These are phyloP conservation scores for Melinaea menophilus DNA, from an alignment of 2,888 invertebrate species.

Conservation along the genomic window DNA sequence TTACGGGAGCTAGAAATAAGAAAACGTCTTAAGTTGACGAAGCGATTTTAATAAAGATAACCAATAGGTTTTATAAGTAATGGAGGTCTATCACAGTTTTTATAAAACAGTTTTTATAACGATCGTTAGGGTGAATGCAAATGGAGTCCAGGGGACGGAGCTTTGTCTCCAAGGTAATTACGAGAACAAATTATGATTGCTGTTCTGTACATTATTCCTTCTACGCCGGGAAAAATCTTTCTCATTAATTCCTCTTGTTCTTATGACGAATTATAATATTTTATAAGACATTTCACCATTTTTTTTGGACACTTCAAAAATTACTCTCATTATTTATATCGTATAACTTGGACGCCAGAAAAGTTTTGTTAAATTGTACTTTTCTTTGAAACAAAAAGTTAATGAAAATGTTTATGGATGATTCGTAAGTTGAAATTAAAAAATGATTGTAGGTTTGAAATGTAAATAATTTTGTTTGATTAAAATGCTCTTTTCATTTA, in stretches of 20 bases:
- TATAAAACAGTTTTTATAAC: conserved; percentile 6
- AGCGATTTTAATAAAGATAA: conserved; percentile 4
- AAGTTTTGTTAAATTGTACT: conserved; percentile 2
- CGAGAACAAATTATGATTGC: conserved; percentile 41
- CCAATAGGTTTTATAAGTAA: conserved; percentile 4
- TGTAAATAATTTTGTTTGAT: too few relatives aligned
- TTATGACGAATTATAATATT: conserved; percentile 23
- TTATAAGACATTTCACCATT: conserved; percentile 5
- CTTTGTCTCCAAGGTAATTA: conserved; percentile 33
- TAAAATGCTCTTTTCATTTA: too few relatives aligned
- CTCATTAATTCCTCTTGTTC: conserved; percentile 33
- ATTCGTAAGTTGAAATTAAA: background rate
- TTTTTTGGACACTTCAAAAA: conserved; percentile 11
- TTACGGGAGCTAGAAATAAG: background rate
- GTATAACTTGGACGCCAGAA: conserved; percentile 10
- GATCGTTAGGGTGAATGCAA: conserved; percentile 27
- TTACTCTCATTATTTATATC: conserved; percentile 14
- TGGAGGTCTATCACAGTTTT: conserved; percentile 4
- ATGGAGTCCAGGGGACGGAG: conserved; percentile 22
- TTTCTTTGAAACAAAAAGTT: background rate
- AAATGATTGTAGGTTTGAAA: too few relatives aligned
- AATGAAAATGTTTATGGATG: background rate
- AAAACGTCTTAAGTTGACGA: background rate
- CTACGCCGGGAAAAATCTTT: conserved; percentile 31
- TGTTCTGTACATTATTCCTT: conserved; percentile 38